Evolutionary conservation across 2,888 invertebrate species (phyloP), one percentile per base, ranked within the genome.

Genomic region (Epistrophe eligans): DNA sequence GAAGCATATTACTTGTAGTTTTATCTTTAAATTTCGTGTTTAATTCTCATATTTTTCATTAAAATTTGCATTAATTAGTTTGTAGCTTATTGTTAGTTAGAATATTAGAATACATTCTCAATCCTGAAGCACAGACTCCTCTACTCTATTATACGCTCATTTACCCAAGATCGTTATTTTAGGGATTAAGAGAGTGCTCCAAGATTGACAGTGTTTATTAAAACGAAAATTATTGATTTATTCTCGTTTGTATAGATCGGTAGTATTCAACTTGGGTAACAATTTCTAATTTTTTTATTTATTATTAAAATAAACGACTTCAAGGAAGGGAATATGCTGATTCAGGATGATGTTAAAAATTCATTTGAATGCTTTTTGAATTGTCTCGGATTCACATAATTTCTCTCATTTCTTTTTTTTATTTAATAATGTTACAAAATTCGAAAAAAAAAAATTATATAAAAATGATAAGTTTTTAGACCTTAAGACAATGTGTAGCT

Each of bases 261-360:
- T 77, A 52, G 58, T 72, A 62, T 85, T 72, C n/a, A 72, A 77
- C 55, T 64, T 85, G 73, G 73, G 81, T 85, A 85, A 82, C 85
- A 81, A 77, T 77, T 70, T 80, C 66, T 71, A 74, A 24, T 57
- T 66, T 50, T 13, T 35, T 19, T 35, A 32, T 32, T 62, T 55
- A 45, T 62, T 55, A 45, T 66, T 19, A 4, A 19, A 60, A 19
- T 50, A 15, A 19, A 13, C 2, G 15, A 35, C 35, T 79, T 79
- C 60, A 74, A 74, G 79, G 60, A 15, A 48, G 52, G 77, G 10
- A 60, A 48, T 7, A 55, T 43, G 9, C 50, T 45, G 55, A 58
- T 67, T n/a, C n/a, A n/a, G 24, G 24, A 55, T 43, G 9, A 57
- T 45, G 48, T 52, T 74, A 40, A 19, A 62, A 13, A 62, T 52